Evolutionary conservation across 2,888 invertebrate species (phyloP), one percentile per base, ranked within the genome.

Genomic region (Ectemnius continuus): DNA sequence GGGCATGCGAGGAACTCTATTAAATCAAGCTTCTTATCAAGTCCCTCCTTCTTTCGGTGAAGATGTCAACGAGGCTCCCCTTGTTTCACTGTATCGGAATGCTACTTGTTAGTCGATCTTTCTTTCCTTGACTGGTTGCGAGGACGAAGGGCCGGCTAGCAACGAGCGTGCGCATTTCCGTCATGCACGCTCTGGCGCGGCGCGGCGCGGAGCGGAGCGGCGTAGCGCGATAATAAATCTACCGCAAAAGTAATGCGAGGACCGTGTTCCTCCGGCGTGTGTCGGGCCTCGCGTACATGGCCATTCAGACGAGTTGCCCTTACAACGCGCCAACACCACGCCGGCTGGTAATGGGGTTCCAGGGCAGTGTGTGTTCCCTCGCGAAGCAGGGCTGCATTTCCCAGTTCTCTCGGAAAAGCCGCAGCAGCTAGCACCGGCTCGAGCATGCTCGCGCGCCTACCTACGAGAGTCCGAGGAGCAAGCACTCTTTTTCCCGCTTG

Each of bases 241-340:
- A 80, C 79, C 81, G 78, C 78, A 78, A 84, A 85, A 86, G 84
- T 87, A 87, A 86, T 85, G 83, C 79, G 84, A 84, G 75, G 80
- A 70, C 74, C 78, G 75, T 80, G 78, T 78, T 76, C 68, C 78
- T 66, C 70, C 62, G 71, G 64, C 70, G 75, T 73, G 75, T 75
- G 71, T 79, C 36, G 36, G 36, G 36, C 8, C 73, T 67, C 71
- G 69, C 76, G 63, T 62, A 64, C 63, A 75, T 16, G 52, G 73
- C 81, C 83, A 86, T 88, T 88, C 85, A 86, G 80, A 86, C 83
- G 84, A 76, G 82, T 85, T 82, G 78, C 84, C 82, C 82, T 85
- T 82, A 81, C 83, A 79, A 52, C 52, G 77, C 75, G 79, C 79
- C 82, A 82, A 23, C 28, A 28, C 28, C 28, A 5, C 36, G 36